phyloP scores from a whole-genome alignment of 2,888 invertebrate genomes.

The Cryptosula pallasiana region DNA sequence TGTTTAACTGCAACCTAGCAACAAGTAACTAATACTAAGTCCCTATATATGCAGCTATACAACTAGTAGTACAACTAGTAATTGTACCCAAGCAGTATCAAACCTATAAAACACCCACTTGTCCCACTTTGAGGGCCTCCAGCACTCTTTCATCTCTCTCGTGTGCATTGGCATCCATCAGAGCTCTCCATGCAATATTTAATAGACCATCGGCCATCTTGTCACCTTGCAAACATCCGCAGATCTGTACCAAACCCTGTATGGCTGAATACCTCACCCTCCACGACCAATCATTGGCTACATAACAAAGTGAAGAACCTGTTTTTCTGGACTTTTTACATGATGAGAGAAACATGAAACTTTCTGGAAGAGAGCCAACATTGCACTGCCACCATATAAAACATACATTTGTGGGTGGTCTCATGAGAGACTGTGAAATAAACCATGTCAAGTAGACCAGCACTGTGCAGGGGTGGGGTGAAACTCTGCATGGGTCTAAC shows the following conservation, averaged over 20 bases:
- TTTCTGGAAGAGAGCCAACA: too few relatives aligned
- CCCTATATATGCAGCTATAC: too few relatives aligned
- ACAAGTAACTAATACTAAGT: neutral
- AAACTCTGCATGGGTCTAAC: too few relatives aligned
- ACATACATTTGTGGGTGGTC: too few relatives aligned
- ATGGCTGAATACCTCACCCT: slow-evolving; percentile 48
- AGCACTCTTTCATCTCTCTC: slow-evolving; percentile 48
- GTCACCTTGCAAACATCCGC: slow-evolving; percentile 39
- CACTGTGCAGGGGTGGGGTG: slow-evolving; percentile 38
- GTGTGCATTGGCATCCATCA: slow-evolving; percentile 37
- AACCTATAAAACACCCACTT: slow-evolving; percentile 33
- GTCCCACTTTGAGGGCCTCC: slow-evolving; percentile 50
- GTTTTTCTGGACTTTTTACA: too few relatives aligned
- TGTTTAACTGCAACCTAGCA: neutral
- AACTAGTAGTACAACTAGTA: too few relatives aligned
- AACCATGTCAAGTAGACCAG: slow-evolving; percentile 41
- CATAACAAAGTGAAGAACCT: too few relatives aligned
- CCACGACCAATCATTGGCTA: slow-evolving; percentile 50
- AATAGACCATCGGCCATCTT: slow-evolving; percentile 41
- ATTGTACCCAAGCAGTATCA: neutral
- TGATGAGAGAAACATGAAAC: too few relatives aligned
- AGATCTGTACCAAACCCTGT: slow-evolving; percentile 46
- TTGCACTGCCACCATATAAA: too few relatives aligned
- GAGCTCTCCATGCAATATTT: slow-evolving; percentile 44
- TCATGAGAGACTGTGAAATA: neutral